phyloP scores from a whole-genome alignment of 2,113 vertebrate genomes.

The Pluvianellus socialis region DNA sequence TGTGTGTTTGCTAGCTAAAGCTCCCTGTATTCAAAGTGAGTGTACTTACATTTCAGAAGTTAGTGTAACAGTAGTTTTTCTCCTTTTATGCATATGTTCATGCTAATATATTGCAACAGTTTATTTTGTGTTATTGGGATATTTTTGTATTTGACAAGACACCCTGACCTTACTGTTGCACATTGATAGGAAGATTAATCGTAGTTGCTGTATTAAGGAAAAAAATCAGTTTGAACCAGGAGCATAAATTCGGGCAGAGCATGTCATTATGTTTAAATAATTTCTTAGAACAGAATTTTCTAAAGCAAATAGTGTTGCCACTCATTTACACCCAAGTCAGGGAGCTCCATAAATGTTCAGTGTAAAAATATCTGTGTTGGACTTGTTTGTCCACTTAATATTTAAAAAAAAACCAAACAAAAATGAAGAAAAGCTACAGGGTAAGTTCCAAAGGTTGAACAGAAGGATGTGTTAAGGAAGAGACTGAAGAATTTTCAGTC shows the following conservation, averaged over 20 bases:
- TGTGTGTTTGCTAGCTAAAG: neutral
- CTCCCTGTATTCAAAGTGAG: neutral
- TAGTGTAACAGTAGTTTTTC: neutral
- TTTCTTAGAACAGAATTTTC: neutral
- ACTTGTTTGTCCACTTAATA: neutral
- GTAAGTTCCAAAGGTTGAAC: neutral
- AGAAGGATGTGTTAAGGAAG: neutral
- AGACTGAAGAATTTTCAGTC: neutral
- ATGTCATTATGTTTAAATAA: neutral
- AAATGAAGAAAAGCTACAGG: neutral
- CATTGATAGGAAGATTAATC: neutral
- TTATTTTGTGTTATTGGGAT: neutral
- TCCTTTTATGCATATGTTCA: neutral
- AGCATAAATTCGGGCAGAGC: neutral
- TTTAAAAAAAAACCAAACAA: neutral
- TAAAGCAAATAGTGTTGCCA: neutral
- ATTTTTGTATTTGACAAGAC: neutral
- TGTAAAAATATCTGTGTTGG: neutral
- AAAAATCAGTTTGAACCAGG: neutral
- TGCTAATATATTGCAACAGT: neutral
- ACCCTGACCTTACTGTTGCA: neutral
- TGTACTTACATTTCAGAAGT: neutral
- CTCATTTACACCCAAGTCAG: neutral
- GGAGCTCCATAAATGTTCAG: neutral
- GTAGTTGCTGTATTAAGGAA: neutral